Evolutionary conservation across 2,113 vertebrate genomes (phyloP).

Genomic region (Labeo rohita): DNA sequence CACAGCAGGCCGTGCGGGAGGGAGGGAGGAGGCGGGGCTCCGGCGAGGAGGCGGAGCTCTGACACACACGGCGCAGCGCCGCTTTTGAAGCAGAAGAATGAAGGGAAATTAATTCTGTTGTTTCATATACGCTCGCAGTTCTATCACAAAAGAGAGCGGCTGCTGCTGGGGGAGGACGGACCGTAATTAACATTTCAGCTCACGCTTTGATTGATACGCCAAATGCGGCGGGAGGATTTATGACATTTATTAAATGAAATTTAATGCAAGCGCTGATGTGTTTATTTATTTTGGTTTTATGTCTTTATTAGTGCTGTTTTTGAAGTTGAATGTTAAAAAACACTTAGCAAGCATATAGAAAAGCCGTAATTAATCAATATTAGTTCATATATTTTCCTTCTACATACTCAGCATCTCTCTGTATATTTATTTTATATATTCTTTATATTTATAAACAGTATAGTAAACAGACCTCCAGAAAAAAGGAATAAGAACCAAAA

Average conservation of each 20-base stretch:
- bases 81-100: constrained; percentile 37
- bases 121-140: not conserved
- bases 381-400: too few relatives aligned
- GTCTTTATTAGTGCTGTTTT: not conserved
- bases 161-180: not conserved
- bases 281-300: not conserved
- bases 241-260: not conserved
- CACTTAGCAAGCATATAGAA: not conserved
- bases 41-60: constrained; percentile 6
- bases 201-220: not conserved
- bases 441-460: too few relatives aligned
- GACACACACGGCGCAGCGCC: not conserved
- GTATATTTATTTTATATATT: too few relatives aligned
- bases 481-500: too few relatives aligned
- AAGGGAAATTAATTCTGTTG: constrained; percentile 24
- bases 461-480: too few relatives aligned
- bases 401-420: too few relatives aligned
- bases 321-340: not conserved
- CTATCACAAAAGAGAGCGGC: not conserved
- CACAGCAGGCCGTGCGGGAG: constrained; percentile 88
- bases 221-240: constrained; percentile 1
- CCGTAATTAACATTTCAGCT: constrained; percentile 25
- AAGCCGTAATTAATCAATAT: not conserved
- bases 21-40: constrained; percentile 72
- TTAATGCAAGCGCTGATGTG: not conserved